Conservation (phyloP, 1,140 invertebrate species). For the Aradophagus sp. region DNA sequence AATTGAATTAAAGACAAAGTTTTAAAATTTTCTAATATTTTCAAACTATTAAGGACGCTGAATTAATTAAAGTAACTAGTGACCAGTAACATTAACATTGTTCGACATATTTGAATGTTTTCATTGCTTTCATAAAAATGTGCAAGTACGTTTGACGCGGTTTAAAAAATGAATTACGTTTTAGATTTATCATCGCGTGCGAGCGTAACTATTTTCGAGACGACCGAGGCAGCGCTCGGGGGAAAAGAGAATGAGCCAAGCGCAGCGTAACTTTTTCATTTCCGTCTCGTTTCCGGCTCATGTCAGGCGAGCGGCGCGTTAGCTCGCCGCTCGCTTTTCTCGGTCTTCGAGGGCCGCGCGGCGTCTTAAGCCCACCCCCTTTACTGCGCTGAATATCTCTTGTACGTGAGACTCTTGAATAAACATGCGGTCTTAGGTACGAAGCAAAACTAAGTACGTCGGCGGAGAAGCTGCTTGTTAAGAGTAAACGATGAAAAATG, state of each 20-base stretch:
- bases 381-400: conserved; percentile 71
- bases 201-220: conserved; percentile 57
- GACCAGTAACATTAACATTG: conserved; percentile 19
- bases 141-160: conserved; percentile 49
- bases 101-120: conserved; percentile 52
- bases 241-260: conserved; percentile 57
- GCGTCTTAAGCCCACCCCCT: conserved; percentile 51
- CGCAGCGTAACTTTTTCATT: conserved; percentile 73
- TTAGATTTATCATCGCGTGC: conserved; percentile 58
- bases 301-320: conserved; percentile 52
- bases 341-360: conserved; percentile 44
- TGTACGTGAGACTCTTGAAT: conserved; percentile 73
- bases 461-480: conserved; percentile 56
- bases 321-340: conserved; percentile 52
- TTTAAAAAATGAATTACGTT: conserved; percentile 58
- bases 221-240: conserved; percentile 45
- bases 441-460: conserved; percentile 60
- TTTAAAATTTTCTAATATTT: too few relatives aligned
- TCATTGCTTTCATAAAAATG: conserved; percentile 56
- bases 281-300: conserved; percentile 68
- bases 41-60: too few relatives aligned
- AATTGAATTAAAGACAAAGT: too few relatives aligned
- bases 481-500: conserved; percentile 72
- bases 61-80: too few relatives aligned
- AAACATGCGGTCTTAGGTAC: conserved; percentile 67